Conservation (phyloP, 53 echinoderm and acorn worm species). For the Luidia sarsii region DNA sequence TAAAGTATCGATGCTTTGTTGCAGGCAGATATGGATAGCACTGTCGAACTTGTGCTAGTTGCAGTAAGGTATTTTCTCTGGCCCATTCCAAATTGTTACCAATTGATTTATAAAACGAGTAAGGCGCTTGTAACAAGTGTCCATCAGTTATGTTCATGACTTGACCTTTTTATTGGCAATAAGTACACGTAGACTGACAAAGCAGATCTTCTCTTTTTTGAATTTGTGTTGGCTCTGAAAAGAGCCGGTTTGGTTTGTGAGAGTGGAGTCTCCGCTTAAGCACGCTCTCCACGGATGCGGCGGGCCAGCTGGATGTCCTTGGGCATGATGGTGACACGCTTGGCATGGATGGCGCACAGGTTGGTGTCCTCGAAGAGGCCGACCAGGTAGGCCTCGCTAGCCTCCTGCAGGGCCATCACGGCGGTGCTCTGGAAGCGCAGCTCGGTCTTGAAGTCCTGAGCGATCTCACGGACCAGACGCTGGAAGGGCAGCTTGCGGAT, state of each 20-base stretch:
- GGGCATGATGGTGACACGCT: conserved; percentile 95
- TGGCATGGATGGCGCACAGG: conserved; percentile 96
- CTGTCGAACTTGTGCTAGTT: no score
- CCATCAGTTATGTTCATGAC: no score
- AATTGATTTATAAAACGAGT: no score
- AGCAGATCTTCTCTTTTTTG: conserved; percentile 58
- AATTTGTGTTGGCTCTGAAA: conserved; percentile 74
- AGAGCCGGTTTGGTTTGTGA: conserved; percentile 63
- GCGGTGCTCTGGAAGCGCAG: conserved; percentile 94
- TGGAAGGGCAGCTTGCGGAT: conserved; percentile 90
- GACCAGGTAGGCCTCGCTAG: conserved; percentile 91
- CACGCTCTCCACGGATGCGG: conserved; percentile 90
- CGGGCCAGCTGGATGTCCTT: conserved; percentile 93
- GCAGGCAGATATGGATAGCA: no score
- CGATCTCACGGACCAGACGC: conserved; percentile 80
- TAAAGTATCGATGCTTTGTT: no score
- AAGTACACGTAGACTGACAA: no score
- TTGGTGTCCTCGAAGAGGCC: conserved; percentile 94
- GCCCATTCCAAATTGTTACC: no score
- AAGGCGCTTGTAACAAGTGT: no score
- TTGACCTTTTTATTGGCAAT: no score
- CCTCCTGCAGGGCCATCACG: conserved; percentile 85
- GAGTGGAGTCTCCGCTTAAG: conserved; percentile 21
- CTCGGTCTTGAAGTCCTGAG: conserved; percentile 89
- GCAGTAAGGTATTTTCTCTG: no score